Percentiles rank a stretch among this genome's conserved stretches.
phyloP scores from a whole-genome alignment of 2,888 invertebrate species.

The Mystacides longicornis region DNA sequence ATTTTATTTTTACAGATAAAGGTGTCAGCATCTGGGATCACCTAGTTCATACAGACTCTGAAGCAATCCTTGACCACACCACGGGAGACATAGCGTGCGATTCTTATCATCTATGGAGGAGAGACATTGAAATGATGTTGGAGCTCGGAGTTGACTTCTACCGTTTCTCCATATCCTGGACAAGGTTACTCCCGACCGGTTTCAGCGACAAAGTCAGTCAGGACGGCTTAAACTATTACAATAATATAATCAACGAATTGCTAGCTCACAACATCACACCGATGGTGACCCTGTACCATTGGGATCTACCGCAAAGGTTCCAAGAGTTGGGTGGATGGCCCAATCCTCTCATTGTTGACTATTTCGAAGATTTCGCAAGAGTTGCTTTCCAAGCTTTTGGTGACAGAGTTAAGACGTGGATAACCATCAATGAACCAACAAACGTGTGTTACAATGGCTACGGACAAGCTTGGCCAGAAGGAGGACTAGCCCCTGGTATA shows the following conservation, averaged over 20 bases:
- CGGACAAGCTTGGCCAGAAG: conserved; percentile 32
- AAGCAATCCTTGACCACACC: conserved; percentile 45
- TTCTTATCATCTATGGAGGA: conserved; percentile 55
- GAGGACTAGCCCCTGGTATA: conserved; percentile 43
- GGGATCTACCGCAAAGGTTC: conserved; percentile 56
- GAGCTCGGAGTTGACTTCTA: conserved; percentile 50
- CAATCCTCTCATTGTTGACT: conserved; percentile 46
- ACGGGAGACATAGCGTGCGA: conserved; percentile 59
- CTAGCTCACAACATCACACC: conserved; percentile 48
- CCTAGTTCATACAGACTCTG: conserved; percentile 48
- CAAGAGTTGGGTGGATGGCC: conserved; percentile 49
- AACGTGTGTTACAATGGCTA: conserved; percentile 45
- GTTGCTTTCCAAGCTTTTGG: conserved; percentile 41
- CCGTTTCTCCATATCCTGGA: conserved; percentile 60
- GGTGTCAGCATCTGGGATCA: conserved; percentile 62
- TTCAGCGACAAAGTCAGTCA: conserved; percentile 30
- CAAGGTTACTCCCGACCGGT: conserved; percentile 58
- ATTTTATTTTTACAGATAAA: conserved; percentile 42
- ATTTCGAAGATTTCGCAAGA: conserved; percentile 49
- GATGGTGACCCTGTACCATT: conserved; percentile 58
- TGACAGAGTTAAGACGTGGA: conserved; percentile 46
- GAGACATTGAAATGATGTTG: conserved; percentile 52
- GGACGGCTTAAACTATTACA: conserved; percentile 53
- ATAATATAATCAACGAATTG: conserved; percentile 52
- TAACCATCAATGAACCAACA: conserved; percentile 59